Percentiles rank a stretch among this genome's conserved stretches.
phyloP scores from a whole-genome alignment of 2,888 invertebrate species.

The Iphiclides podalirius region DNA sequence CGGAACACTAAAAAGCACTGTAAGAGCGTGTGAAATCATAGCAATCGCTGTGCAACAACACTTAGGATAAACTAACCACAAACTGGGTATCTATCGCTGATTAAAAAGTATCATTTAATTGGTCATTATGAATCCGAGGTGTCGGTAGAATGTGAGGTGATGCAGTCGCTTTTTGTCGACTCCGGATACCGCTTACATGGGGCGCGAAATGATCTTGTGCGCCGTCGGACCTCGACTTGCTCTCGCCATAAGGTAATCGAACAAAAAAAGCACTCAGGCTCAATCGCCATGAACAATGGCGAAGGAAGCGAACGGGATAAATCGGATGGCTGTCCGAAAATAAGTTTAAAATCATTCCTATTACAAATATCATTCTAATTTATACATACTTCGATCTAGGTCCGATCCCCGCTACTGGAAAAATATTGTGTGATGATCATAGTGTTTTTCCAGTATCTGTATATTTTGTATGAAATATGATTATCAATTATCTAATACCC shows the following conservation, averaged over 20 bases:
- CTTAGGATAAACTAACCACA: conserved; percentile 11
- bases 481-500: too few species aligned
- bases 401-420: too few species aligned
- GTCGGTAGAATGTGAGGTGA: conserved; percentile 30
- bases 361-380: too few species aligned
- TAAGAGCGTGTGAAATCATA: too few species aligned
- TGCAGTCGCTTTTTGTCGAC: conserved; percentile 24
- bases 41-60: background rate
- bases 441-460: too few species aligned
- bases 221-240: conserved; percentile 5
- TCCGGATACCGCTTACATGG: conserved; percentile 24
- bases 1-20: too few species aligned
- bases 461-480: too few species aligned
- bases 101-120: conserved; percentile 34
- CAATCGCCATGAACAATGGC: background rate
- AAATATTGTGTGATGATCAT: too few species aligned
- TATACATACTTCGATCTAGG: too few species aligned
- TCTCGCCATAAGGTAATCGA: background rate
- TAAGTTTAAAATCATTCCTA: too few species aligned
- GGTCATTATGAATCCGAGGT: conserved; percentile 31
- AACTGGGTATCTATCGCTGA: conserved; percentile 29
- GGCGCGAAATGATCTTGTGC: conserved; percentile 14
- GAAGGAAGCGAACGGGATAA: too few species aligned
- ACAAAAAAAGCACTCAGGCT: conserved; percentile 7
- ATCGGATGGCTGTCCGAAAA: too few species aligned